Evolutionary conservation across 2,888 invertebrate genomes (phyloP), one percentile per base, ranked within the genome.

Genomic region (Drosophila atroscutellata): DNA sequence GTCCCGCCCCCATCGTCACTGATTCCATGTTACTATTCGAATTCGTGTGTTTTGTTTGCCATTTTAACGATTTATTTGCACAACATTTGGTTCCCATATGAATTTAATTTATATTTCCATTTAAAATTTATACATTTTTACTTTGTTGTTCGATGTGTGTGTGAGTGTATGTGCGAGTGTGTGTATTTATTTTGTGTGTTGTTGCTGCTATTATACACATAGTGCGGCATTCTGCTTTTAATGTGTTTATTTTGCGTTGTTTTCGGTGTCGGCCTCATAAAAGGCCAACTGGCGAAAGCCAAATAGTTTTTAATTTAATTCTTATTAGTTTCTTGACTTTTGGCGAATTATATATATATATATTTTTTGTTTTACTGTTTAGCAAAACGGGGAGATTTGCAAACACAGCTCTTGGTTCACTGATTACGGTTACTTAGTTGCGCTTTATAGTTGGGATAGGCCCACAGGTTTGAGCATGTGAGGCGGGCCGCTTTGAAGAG

Each of bases 41-140:
- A 58, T 62, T 71, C 61, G 49, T 64, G 58, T 83, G 75, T 78
- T 84, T 86, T 80, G 87, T 66, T 89, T 83, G 88, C 89, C 79
- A 86, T 83, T 86, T 89, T 70, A 69, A 80, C 85, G 85, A 89
- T 86, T 86, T 86, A 89, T 89, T 87, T 87, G 80, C 78, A 65
- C 86, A 86, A 89, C 86, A 86, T 89, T 86, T 86, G 86, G 88
- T 82, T 76, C 80, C 85, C 86, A 86, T 85, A 87, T 86, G 90
- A 89, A 82, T 85, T 85, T 88, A 87, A 86, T 86, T 89, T 86
- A 89, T 89, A 85, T 72, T 85, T 86, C 83, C 85, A 87, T 82
- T 75, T 87, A 50, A 82, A 89, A 81, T 87, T 89, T 81, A 84
- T 77, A 80, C 77, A 87, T 72, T 74, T 78, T 59, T 80, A 60